Evolutionary conservation across 1,140 invertebrate genomes (phyloP).

Genomic region (Latrodectus geometricus): DNA sequence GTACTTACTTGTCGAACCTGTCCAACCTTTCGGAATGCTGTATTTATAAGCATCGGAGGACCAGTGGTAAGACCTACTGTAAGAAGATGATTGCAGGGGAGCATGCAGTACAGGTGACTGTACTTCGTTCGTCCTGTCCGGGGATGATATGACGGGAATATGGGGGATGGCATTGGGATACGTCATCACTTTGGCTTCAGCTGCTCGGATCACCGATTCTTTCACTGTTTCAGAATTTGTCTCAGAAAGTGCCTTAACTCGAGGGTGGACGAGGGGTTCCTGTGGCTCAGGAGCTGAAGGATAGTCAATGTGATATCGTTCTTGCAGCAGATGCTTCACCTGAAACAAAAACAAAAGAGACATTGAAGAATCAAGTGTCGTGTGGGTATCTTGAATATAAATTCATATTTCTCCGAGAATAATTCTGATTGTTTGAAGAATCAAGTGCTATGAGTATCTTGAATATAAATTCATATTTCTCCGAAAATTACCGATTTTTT

Average conservation of each 20-base stretch:
- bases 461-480: too few species aligned
- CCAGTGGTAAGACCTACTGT: not conserved
- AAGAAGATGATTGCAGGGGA: not conserved
- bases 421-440: too few species aligned
- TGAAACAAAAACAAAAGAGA: not conserved
- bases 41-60: constrained; percentile 24
- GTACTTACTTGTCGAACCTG: constrained; percentile 27
- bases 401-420: too few species aligned
- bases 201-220: constrained; percentile 50
- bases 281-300: constrained; percentile 2
- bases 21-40: constrained; percentile 50
- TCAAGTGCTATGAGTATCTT: too few species aligned
- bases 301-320: constrained; percentile 25
- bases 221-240: constrained; percentile 12
- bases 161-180: constrained; percentile 50
- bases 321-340: constrained; percentile 26
- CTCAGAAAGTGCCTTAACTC: constrained; percentile 20
- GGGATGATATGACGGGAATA: constrained; percentile 15
- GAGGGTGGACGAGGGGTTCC: constrained; percentile 18
- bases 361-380: too few species aligned
- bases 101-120: not conserved
- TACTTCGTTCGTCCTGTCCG: constrained; percentile 5
- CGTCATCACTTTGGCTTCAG: constrained; percentile 50
- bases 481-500: too few species aligned
- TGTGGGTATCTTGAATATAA: too few species aligned